These are phyloP conservation scores for Microplitis mediator DNA, from an alignment of 1,140 invertebrate species.

Conservation along the genomic window DNA sequence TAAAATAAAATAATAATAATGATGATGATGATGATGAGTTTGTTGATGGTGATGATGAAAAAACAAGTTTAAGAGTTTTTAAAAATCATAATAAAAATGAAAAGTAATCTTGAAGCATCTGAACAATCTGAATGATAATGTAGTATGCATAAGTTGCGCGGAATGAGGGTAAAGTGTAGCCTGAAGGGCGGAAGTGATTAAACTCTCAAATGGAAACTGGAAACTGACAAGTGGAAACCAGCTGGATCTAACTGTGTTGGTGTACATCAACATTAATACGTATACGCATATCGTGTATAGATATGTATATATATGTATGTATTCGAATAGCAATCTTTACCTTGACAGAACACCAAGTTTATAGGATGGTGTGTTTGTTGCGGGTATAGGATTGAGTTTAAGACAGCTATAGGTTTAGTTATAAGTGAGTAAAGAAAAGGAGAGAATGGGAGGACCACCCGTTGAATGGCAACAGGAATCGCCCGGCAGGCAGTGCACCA, in stretches of 20 bases:
- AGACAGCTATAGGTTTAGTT: neutral
- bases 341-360: slow-evolving; percentile 18
- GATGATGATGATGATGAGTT: neutral
- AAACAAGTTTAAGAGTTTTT: no score
- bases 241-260: slow-evolving; percentile 12
- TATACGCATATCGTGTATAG: neutral
- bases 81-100: no score
- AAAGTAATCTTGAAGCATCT: neutral
- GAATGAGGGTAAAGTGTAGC: slow-evolving; percentile 17
- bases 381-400: neutral
- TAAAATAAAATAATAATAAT: slow-evolving; percentile 26
- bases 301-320: neutral
- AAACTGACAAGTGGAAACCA: slow-evolving; percentile 31
- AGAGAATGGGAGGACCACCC: slow-evolving; percentile 28
- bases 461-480: slow-evolving; percentile 25
- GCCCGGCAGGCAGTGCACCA: neutral
- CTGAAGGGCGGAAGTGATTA: slow-evolving; percentile 29
- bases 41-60: neutral
- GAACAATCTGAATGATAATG: neutral
- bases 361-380: neutral
- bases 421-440: slow-evolving; percentile 9
- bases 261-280: neutral
- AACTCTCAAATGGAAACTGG: slow-evolving; percentile 32
- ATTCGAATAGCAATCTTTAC: slow-evolving; percentile 18
- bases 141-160: neutral